Evolutionary conservation across 2,888 invertebrate species (phyloP).

Genomic region (Trisateles emortualis): DNA sequence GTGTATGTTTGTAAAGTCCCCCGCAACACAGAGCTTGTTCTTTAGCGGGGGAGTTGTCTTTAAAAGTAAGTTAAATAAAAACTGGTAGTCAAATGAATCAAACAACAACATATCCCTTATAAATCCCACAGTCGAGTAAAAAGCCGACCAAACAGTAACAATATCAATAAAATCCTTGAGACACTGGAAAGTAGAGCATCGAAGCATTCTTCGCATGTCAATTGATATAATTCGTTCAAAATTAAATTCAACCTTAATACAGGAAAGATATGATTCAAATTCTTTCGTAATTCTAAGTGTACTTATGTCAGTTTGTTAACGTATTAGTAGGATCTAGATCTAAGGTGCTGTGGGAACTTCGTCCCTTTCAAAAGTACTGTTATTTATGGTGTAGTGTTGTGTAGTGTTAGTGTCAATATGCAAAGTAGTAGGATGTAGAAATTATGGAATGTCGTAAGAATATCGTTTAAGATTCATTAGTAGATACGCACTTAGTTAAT

Average conservation of each 20-base stretch:
- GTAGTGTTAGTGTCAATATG: conserved; percentile 40
- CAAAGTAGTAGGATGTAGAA: conserved; percentile 47
- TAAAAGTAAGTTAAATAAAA: too few species aligned
- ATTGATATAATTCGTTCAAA: conserved; percentile 34
- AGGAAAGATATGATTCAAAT: conserved; percentile 25
- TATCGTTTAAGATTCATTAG: not conserved
- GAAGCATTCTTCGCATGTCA: conserved; percentile 66
- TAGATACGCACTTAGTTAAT: too few species aligned
- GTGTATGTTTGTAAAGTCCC: too few species aligned
- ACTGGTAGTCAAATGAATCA: too few species aligned
- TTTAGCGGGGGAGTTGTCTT: too few species aligned
- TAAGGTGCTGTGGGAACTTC: conserved; percentile 77
- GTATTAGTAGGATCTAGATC: conserved; percentile 54
- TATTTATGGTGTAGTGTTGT: conserved; percentile 59
- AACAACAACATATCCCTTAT: not conserved
- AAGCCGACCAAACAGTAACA: conserved; percentile 21
- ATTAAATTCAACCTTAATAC: conserved; percentile 26
- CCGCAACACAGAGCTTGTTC: too few species aligned
- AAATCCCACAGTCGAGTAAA: not conserved
- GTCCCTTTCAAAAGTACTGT: conserved; percentile 75
- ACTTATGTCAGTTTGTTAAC: conserved; percentile 36
- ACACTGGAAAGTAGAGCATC: conserved; percentile 73
- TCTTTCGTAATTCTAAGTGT: not conserved
- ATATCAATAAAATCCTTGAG: conserved; percentile 59
- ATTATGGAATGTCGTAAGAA: conserved; percentile 15